Percentiles rank a stretch among this genome's conserved stretches.
Evolutionary conservation across 1,140 invertebrate species (phyloP).

Genomic region (Orius insidiosus): DNA sequence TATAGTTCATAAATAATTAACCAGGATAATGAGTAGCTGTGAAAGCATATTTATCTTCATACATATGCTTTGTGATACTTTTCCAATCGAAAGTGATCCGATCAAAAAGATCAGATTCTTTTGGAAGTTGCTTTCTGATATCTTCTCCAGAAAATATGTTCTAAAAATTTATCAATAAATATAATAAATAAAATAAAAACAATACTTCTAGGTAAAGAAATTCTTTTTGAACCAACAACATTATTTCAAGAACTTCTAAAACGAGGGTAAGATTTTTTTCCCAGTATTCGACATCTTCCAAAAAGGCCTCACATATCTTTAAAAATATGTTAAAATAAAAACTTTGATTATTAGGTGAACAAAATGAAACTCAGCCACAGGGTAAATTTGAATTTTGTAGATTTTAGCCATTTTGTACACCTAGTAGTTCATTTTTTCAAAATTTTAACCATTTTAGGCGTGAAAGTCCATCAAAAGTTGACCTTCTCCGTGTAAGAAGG

Average conservation of each 20-base stretch:
- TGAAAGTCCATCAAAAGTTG: too few species aligned
- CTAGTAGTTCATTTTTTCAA: too few species aligned
- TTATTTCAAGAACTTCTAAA: constrained; percentile 57
- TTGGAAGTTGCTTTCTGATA: constrained; percentile 63
- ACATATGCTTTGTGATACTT: constrained; percentile 40
- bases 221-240: constrained; percentile 55
- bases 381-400: too few species aligned
- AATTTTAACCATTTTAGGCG: too few species aligned
- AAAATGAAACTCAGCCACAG: too few species aligned
- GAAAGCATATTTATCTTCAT: constrained; percentile 22
- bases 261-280: constrained; percentile 60
- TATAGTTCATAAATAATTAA: constrained; percentile 20
- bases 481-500: too few species aligned
- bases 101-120: constrained; percentile 58
- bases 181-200: not conserved
- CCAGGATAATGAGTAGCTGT: constrained; percentile 24
- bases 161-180: constrained; percentile 25
- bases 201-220: constrained; percentile 60
- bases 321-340: too few species aligned
- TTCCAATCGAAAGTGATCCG: constrained; percentile 50
- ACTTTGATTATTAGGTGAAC: too few species aligned
- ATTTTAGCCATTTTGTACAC: too few species aligned
- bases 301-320: constrained; percentile 62
- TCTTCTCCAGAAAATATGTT: constrained; percentile 73
- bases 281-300: constrained; percentile 62